Conservation (phyloP, 2,797 vertebrate species). For the Sebastes iracundus region DNA sequence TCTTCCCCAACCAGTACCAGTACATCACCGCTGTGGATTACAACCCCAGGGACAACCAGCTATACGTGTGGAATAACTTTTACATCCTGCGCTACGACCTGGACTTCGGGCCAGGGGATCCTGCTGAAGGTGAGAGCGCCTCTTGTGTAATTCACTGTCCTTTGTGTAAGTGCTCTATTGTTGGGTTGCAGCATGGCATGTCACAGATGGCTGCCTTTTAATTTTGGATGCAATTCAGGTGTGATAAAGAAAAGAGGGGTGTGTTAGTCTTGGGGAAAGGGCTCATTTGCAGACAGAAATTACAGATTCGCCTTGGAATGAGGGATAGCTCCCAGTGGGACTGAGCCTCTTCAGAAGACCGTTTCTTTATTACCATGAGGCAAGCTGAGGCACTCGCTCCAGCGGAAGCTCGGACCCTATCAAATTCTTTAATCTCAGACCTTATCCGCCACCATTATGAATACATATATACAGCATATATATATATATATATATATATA, state of each 20-base stretch:
- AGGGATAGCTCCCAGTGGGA: slow-evolving; percentile 60
- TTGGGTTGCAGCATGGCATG: slow-evolving; percentile 42
- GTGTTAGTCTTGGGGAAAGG: slow-evolving; percentile 69
- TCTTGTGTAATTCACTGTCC: slow-evolving; percentile 17
- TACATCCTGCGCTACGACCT: slow-evolving; percentile 96
- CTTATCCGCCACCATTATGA: slow-evolving; percentile 70
- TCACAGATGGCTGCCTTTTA: slow-evolving; percentile 75
- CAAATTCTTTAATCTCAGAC: slow-evolving; percentile 72
- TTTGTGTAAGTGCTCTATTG: slow-evolving; percentile 46
- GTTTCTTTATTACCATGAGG: slow-evolving; percentile 73
- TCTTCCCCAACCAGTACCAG: slow-evolving; percentile 98
- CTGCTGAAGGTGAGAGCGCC: slow-evolving; percentile 91
- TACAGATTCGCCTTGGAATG: slow-evolving; percentile 73
- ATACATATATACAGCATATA: not conserved
- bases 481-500: not conserved
- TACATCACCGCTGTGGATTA: slow-evolving; percentile 99
- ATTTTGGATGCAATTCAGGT: slow-evolving; percentile 75
- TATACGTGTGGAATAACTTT: slow-evolving; percentile 99
- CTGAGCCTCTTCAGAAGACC: slow-evolving; percentile 11
- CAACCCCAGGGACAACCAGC: slow-evolving; percentile 97
- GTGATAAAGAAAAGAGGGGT: slow-evolving; percentile 61
- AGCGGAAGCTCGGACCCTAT: slow-evolving; percentile 69
- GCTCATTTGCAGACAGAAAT: slow-evolving; percentile 79
- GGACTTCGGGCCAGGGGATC: slow-evolving; percentile 95
- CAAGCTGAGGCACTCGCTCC: slow-evolving; percentile 48